Conservation (phyloP, 2,888 invertebrate species). For the Tetragonisca angustula region DNA sequence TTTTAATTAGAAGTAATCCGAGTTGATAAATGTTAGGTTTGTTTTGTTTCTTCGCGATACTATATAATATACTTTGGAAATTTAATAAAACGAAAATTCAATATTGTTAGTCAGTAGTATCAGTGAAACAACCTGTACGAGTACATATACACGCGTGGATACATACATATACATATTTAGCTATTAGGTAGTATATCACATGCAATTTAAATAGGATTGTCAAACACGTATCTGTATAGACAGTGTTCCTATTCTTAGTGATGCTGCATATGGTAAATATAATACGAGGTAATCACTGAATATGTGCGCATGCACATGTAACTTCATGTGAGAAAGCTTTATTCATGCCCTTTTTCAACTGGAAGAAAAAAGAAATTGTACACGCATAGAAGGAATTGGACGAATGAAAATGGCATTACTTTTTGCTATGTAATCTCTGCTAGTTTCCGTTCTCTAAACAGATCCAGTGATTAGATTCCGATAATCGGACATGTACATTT, state of each 20-base stretch:
- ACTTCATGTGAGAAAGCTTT: conserved; percentile 30
- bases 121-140: not conserved
- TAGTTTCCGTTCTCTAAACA: not conserved
- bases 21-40: not conserved
- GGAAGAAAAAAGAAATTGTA: not conserved
- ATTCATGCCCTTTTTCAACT: not conserved
- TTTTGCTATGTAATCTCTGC: not conserved
- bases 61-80: not conserved
- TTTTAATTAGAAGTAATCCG: not conserved
- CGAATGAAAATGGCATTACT: conserved; percentile 20
- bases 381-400: conserved; percentile 12
- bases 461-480: no score
- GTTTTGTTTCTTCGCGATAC: no score
- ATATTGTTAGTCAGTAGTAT: not conserved
- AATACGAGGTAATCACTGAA: conserved; percentile 53
- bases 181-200: conserved; percentile 77
- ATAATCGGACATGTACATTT: conserved; percentile 7
- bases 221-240: conserved; percentile 79
- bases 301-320: conserved; percentile 43
- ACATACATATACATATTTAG: conserved; percentile 15
- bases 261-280: conserved; percentile 51
- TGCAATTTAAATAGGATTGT: conserved; percentile 83
- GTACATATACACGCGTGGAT: conserved; percentile 1
- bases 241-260: conserved; percentile 59
- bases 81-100: not conserved